Conservation (phyloP, 1,140 invertebrate genomes). For the Conus ventricosus region DNA sequence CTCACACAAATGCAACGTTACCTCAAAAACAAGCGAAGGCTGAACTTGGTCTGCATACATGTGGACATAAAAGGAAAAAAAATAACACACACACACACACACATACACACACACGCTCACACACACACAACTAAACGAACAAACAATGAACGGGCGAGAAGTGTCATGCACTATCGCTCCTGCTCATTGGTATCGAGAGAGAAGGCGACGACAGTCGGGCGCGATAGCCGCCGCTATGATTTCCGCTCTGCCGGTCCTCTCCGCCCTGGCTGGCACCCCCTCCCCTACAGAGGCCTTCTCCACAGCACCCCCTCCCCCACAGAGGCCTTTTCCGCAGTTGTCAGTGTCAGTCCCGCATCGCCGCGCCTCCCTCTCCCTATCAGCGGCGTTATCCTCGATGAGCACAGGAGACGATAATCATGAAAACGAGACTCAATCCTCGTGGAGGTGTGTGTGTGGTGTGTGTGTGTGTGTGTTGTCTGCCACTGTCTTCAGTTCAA, state of each 20-base stretch:
- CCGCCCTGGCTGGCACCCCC: too few species aligned
- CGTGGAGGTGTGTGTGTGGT: too few species aligned
- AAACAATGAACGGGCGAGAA: not conserved
- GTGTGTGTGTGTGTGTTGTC: too few species aligned
- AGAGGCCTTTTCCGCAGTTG: conserved; percentile 8
- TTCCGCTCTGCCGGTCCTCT: not conserved
- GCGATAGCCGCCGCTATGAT: not conserved
- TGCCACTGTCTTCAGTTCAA: too few species aligned
- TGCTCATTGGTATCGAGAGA: not conserved
- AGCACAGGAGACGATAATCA: conserved; percentile 8
- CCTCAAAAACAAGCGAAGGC: not conserved
- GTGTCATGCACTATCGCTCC: not conserved
- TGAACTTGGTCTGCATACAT: not conserved
- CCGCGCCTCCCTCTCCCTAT: not conserved
- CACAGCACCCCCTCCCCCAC: too few species aligned
- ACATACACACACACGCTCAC: too few species aligned
- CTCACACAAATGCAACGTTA: not conserved
- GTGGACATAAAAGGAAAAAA: too few species aligned
- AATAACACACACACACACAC: not conserved
- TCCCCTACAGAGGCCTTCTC: too few species aligned
- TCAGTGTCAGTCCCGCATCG: not conserved
- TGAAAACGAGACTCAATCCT: not conserved
- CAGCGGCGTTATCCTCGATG: not conserved
- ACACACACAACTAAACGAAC: not conserved
- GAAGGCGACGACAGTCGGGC: not conserved